Evolutionary conservation across 2,113 vertebrate genomes (phyloP).

Genomic region (Cardinalis cardinalis): DNA sequence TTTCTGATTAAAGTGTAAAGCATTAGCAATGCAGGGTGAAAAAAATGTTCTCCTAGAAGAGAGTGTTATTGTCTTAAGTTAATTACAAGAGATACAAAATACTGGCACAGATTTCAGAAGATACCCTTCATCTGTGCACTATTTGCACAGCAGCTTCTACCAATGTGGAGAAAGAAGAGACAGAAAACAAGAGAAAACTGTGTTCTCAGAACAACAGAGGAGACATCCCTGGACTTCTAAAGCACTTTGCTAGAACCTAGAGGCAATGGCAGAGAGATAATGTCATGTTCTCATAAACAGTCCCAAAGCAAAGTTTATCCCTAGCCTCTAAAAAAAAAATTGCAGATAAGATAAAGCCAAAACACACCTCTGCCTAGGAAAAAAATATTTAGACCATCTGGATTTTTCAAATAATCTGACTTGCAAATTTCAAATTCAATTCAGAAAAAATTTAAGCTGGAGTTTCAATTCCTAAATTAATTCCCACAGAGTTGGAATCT

Average conservation of each 20-base stretch:
- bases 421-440: conserved; percentile 16
- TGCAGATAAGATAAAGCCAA: background rate
- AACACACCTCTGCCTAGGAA: background rate
- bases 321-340: background rate
- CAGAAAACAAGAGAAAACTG: background rate
- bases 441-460: background rate
- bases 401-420: conserved; percentile 30
- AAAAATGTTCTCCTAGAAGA: background rate
- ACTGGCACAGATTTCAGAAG: background rate
- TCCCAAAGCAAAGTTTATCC: conserved; percentile 6
- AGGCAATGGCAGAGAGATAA: background rate
- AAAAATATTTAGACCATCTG: background rate
- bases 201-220: background rate
- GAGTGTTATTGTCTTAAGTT: background rate
- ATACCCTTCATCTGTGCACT: background rate
- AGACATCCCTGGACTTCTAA: background rate
- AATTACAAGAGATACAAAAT: conserved; percentile 6
- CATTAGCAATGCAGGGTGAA: background rate
- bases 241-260: background rate
- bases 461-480: conserved; percentile 31
- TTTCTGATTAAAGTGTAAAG: background rate
- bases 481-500: background rate
- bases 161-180: background rate
- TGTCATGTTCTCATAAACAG: background rate
- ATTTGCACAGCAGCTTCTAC: background rate